These are phyloP conservation scores for Plagodis dolabraria DNA, from an alignment of 2,888 invertebrate species.

Conservation along the genomic window DNA sequence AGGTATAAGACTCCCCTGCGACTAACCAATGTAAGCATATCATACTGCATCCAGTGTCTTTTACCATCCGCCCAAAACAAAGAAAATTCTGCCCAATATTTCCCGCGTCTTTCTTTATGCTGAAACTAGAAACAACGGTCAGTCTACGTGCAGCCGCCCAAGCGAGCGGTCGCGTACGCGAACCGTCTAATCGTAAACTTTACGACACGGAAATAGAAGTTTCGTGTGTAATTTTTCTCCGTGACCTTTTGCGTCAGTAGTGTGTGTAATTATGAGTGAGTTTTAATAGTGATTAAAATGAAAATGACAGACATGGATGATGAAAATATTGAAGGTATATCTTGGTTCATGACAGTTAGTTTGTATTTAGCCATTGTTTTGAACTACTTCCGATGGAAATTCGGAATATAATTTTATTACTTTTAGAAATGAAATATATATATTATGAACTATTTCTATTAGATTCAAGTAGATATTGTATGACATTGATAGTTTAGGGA, in stretches of 20 bases:
- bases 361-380: neutral
- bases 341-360: slow-evolving; percentile 12
- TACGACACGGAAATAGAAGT: slow-evolving; percentile 17
- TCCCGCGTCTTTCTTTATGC: neutral
- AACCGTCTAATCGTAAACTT: slow-evolving; percentile 24
- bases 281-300: slow-evolving; percentile 46
- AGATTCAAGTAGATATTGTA: too few species aligned
- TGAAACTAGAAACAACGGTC: slow-evolving; percentile 16
- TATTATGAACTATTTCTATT: too few species aligned
- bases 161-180: slow-evolving; percentile 45
- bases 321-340: slow-evolving; percentile 63
- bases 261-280: slow-evolving; percentile 38
- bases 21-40: too few species aligned
- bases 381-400: neutral
- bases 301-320: slow-evolving; percentile 62
- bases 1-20: too few species aligned
- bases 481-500: too few species aligned
- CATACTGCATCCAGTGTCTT: too few species aligned
- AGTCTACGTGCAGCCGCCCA: slow-evolving; percentile 43
- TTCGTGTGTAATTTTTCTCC: slow-evolving; percentile 12
- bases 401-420: neutral
- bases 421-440: neutral
- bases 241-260: slow-evolving; percentile 24
- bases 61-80: neutral
- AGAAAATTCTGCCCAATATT: slow-evolving; percentile 14